phyloP scores from a whole-genome alignment of 37 sponge, comb jelly and placozoan species.

The Ianthella basta region DNA sequence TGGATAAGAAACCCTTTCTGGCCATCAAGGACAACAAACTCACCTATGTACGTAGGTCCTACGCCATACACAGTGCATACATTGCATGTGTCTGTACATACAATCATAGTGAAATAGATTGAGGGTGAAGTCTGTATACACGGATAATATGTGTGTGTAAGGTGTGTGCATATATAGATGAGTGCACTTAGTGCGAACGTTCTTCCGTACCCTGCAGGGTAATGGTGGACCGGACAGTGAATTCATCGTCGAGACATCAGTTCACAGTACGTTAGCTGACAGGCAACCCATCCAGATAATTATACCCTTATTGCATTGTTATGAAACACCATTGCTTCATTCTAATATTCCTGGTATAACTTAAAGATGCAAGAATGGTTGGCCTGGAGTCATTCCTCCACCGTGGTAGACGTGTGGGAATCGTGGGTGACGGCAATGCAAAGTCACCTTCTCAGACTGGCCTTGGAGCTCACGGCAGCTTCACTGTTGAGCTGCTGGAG shows the following conservation, averaged over 20 bases:
- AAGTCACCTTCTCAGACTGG: constrained; percentile 39
- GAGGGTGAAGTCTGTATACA: too few relatives aligned
- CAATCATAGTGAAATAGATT: too few relatives aligned
- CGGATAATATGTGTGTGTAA: too few relatives aligned
- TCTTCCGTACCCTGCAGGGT: constrained; percentile 47
- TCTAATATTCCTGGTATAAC: not conserved
- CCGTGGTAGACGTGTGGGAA: constrained; percentile 56
- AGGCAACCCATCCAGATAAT: too few relatives aligned
- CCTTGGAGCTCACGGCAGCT: constrained; percentile 35
- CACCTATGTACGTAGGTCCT: constrained; percentile 57
- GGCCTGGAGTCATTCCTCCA: constrained; percentile 44
- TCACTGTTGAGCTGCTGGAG: constrained; percentile 17
- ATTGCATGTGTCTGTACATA: too few relatives aligned
- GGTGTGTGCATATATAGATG: too few relatives aligned
- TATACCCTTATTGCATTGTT: too few relatives aligned
- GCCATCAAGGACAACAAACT: constrained; percentile 43
- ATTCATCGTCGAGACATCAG: constrained; percentile 38
- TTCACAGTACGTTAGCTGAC: constrained; percentile 5
- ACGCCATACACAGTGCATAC: too few relatives aligned
- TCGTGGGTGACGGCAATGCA: constrained; percentile 40
- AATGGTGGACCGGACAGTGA: constrained; percentile 66
- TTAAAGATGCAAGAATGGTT: constrained; percentile 11
- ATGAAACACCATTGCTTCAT: too few relatives aligned
- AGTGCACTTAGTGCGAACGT: too few relatives aligned
- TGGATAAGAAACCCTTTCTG: constrained; percentile 33